Conservation (phyloP, 2,888 invertebrate species). For the Acanthosepion pharaonis region DNA sequence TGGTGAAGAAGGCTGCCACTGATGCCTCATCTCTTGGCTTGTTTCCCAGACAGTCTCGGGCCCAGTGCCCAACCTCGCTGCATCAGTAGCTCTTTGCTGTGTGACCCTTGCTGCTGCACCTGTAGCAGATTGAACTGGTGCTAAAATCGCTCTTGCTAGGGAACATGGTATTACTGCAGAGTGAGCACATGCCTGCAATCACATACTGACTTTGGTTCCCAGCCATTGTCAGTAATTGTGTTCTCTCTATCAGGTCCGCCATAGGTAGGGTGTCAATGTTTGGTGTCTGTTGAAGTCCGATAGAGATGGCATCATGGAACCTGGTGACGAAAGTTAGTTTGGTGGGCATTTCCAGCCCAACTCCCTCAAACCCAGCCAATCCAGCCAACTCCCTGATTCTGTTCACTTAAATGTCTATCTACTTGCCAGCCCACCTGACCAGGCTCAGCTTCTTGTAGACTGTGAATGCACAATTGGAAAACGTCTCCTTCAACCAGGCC, state of each 20-base stretch:
- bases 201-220: not conserved
- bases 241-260: not conserved
- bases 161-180: not conserved
- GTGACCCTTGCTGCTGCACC: not conserved
- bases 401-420: no score
- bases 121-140: not conserved
- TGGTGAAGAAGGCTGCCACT: not conserved
- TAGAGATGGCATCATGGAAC: no score
- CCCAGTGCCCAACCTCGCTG: not conserved
- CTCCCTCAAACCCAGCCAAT: no score
- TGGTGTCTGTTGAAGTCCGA: not conserved
- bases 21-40: not conserved
- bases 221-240: not conserved
- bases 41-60: not conserved
- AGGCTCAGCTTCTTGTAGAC: no score
- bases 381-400: no score
- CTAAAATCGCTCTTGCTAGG: not conserved
- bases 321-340: no score
- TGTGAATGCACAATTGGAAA: no score
- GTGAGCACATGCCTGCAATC: not conserved
- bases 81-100: not conserved
- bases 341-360: no score
- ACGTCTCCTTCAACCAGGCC: no score
- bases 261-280: not conserved
- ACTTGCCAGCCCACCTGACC: no score